A percentile compares a stretch with the other conserved stretches of the same genome.
Conservation (phyloP, 53 echinoderm and acorn worm species). For the Echinometra lucunter region DNA sequence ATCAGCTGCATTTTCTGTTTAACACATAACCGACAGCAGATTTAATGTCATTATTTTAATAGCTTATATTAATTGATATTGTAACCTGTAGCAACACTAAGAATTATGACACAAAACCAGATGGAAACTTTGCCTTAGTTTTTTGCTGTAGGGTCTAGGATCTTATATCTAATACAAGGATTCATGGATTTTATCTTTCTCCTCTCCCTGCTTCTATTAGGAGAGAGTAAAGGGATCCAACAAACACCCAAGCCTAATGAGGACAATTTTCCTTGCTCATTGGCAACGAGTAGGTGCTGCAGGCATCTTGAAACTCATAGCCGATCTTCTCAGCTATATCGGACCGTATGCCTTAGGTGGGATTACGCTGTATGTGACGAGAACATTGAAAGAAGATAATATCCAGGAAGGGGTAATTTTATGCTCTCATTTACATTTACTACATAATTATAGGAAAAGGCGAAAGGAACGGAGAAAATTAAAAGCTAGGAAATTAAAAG, state of each 20-base stretch:
- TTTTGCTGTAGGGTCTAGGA: too few species aligned
- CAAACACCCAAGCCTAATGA: not conserved
- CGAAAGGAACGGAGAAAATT: too few species aligned
- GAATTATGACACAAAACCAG: too few species aligned
- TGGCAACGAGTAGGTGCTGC: slow-evolving; percentile 14
- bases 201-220: not conserved
- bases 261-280: not conserved
- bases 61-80: too few species aligned
- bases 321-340: slow-evolving; percentile 70
- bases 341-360: slow-evolving; percentile 63
- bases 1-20: too few species aligned
- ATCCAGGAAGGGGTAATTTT: not conserved
- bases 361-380: slow-evolving; percentile 54
- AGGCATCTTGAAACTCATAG: slow-evolving; percentile 57
- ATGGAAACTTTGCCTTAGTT: too few species aligned
- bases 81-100: too few species aligned
- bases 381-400: not conserved
- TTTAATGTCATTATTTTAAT: too few species aligned
- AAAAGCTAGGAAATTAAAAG: too few species aligned
- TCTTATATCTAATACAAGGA: not conserved
- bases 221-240: not conserved
- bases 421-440: not conserved
- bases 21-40: too few species aligned
- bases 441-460: too few species aligned
- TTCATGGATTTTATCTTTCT: not conserved